Conservation (phyloP, 2,888 invertebrate genomes). For the Cordylochernes scorpioides region DNA sequence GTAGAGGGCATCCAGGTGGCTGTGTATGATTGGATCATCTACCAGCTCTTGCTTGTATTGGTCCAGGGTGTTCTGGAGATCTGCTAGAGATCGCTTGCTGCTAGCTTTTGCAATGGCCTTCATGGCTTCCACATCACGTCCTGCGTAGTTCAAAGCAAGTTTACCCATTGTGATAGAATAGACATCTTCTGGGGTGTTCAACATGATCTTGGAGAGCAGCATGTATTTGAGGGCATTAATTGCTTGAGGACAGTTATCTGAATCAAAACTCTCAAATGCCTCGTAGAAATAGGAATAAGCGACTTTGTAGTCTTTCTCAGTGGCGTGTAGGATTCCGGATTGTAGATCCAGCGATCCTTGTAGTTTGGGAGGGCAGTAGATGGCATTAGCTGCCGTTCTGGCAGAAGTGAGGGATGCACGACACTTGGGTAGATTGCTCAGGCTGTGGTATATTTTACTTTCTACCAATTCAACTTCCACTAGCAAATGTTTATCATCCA, state of each 20-base stretch:
- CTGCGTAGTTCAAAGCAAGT: conserved; percentile 80
- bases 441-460: conserved; percentile 90
- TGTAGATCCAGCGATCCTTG: conserved; percentile 89
- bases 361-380: conserved; percentile 94
- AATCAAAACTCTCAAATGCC: conserved; percentile 94
- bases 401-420: conserved; percentile 89
- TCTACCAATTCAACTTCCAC: conserved; percentile 93
- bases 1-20: conserved; percentile 26
- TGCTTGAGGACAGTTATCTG: conserved; percentile 67
- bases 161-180: conserved; percentile 82
- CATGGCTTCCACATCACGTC: conserved; percentile 94
- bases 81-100: conserved; percentile 79
- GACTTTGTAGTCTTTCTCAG: conserved; percentile 96
- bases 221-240: conserved; percentile 91
- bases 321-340: conserved; percentile 81
- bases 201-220: conserved; percentile 92
- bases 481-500: conserved; percentile 91
- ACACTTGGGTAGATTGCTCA: conserved; percentile 77
- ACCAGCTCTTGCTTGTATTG: no score
- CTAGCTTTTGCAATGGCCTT: conserved; percentile 83
- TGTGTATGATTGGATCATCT: no score
- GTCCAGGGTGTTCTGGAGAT: conserved; percentile 43
- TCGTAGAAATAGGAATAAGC: conserved; percentile 99
- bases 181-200: conserved; percentile 85
- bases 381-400: conserved; percentile 92